phyloP scores from a whole-genome alignment of 2,113 vertebrate genomes.

The Tiliqua scincoides region DNA sequence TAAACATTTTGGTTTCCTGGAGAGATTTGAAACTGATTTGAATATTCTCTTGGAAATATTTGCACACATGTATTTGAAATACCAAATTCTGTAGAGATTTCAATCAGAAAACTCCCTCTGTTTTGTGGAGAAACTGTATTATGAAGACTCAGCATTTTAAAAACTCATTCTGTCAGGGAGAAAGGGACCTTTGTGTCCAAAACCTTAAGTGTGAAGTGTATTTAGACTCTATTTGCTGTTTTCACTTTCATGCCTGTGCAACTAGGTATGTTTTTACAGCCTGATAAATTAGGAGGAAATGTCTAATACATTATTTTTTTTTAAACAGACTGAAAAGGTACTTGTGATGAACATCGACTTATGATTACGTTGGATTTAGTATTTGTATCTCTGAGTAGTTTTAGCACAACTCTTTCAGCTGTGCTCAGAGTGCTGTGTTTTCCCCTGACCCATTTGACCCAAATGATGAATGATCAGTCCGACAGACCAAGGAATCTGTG shows the following conservation, averaged over 20 bases:
- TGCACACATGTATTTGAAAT: background rate
- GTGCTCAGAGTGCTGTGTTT: background rate
- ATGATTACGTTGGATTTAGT: background rate
- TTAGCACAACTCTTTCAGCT: background rate
- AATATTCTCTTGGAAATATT: background rate
- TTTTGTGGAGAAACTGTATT: conserved; percentile 34
- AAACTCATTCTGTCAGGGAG: conserved; percentile 15
- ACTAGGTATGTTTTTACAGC: conserved; percentile 12
- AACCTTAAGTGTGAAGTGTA: conserved; percentile 16
- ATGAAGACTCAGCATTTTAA: conserved; percentile 27
- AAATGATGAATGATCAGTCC: background rate
- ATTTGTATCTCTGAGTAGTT: background rate
- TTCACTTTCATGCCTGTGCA: background rate
- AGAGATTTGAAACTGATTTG: conserved; percentile 20
- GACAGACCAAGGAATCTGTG: background rate
- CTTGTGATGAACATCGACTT: conserved; percentile 6
- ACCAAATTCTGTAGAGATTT: conserved; percentile 11
- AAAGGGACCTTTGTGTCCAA: conserved; percentile 17
- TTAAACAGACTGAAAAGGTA: conserved; percentile 34
- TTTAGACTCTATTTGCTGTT: background rate
- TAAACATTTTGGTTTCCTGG: background rate
- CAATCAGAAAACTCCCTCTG: conserved; percentile 2
- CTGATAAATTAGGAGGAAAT: conserved; percentile 35
- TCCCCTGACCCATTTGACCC: background rate
- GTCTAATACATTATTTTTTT: conserved; percentile 46